Evolutionary conservation across 2,113 vertebrate species (phyloP).

Genomic region (Phoenicopterus ruber): DNA sequence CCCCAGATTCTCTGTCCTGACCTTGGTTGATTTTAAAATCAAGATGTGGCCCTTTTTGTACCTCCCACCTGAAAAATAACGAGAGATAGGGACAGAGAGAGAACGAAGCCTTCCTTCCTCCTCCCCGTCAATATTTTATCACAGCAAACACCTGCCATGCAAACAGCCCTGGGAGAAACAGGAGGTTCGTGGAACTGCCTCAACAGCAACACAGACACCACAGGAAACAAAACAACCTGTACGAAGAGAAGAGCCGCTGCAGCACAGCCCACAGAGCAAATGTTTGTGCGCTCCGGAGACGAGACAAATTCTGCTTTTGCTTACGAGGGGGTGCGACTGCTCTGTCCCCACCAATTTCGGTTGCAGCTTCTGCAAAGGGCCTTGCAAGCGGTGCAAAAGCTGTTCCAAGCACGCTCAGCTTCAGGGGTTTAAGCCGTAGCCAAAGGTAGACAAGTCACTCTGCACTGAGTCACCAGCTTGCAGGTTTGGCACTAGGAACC

Average conservation of each 20-base stretch:
- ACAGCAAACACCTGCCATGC: slow-evolving; percentile 44
- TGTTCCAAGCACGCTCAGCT: not conserved
- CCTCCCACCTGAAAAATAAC: not conserved
- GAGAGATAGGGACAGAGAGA: not conserved
- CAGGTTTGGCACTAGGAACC: not conserved
- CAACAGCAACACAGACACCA: slow-evolving; percentile 13
- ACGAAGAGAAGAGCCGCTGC: not conserved
- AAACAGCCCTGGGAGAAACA: slow-evolving; percentile 54
- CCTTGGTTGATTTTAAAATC: not conserved
- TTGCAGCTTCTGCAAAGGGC: not conserved
- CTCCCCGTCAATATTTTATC: slow-evolving; percentile 45
- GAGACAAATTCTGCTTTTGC: not conserved
- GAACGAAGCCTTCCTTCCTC: slow-evolving; percentile 39
- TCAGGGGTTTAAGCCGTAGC: not conserved
- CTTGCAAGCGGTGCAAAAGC: not conserved
- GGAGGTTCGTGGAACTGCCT: slow-evolving; percentile 50
- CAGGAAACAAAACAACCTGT: slow-evolving; percentile 57
- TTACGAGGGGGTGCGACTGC: not conserved
- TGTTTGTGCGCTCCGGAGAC: not conserved
- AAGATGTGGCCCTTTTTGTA: not conserved
- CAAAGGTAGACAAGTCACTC: not conserved
- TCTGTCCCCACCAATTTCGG: not conserved
- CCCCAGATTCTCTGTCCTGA: not conserved
- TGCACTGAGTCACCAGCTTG: not conserved
- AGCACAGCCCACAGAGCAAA: not conserved